These are phyloP conservation scores for Romanomermis culicivorax DNA, from an alignment of 2,888 invertebrate species.

Conservation along the genomic window DNA sequence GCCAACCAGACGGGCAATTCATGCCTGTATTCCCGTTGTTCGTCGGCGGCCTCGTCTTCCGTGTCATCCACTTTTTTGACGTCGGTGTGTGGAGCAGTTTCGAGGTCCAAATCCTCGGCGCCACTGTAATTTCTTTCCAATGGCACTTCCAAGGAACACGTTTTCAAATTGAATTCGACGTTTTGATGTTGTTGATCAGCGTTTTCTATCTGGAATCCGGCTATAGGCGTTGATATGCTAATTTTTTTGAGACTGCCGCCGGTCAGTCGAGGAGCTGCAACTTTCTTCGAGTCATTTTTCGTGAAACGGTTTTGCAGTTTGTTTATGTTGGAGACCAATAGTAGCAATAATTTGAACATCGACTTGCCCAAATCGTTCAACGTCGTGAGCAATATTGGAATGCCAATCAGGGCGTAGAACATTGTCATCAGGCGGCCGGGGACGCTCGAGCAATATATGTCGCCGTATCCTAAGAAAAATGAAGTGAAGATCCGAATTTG, in stretches of 20 bases:
- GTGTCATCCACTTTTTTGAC: background rate
- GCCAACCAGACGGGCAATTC: conserved; percentile 10
- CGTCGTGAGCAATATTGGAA: conserved; percentile 78
- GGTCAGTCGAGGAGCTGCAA: no score
- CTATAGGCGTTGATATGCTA: no score
- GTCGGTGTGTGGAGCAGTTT: background rate
- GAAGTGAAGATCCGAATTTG: no score
- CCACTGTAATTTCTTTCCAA: background rate
- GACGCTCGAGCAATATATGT: conserved; percentile 67
- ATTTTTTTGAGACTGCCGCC: no score
- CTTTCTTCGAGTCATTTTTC: no score
- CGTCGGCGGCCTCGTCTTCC: background rate
- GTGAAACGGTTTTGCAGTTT: no score
- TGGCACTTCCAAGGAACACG: no score
- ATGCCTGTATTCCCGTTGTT: no score
- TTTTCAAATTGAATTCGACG: no score
- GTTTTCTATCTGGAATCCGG: no score
- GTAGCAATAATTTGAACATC: background rate
- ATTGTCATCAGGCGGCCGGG: conserved; percentile 69
- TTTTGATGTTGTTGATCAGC: no score
- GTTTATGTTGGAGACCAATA: background rate
- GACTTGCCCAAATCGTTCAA: conserved; percentile 62
- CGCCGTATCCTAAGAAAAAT: conserved; percentile 62
- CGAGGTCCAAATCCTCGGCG: background rate
- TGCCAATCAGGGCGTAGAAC: conserved; percentile 71